Evolutionary conservation across 64 coral and sea anemone species (phyloP), one percentile per base, ranked within the genome.

Genomic region (Stichodactyla helianthus): DNA sequence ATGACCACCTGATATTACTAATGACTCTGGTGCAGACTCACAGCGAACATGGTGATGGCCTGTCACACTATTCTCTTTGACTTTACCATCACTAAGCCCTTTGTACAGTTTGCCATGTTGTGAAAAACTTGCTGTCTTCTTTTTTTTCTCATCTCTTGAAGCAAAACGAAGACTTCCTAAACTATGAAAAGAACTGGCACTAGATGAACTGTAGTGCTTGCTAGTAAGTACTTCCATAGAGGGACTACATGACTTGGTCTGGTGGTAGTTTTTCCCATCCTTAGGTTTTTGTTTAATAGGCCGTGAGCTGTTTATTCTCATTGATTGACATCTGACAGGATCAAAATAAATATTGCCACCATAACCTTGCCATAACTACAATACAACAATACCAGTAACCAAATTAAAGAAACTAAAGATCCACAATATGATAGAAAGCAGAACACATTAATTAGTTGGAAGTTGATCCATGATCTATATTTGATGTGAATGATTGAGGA

Each of bases 261-360:
- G 59, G 23, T 18, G 17, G 82, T 50, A 4, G 19, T 58, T 87
- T 27, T 25, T 77, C 55, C 26, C 10, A 15, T 18, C 51, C 71
- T 93, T 86, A 6, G 71, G 62, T n/a, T 28, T 59, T 8, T 78
- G 27, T 52, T 88, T 87, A 7, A 6, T 61, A 60, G 77, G 70
- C 59, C 88, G 93, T 7, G 84, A 53, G 17, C 83, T 85, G 56
- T 93, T 83, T 54, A 97, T 90, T 88, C 80, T 83, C 60, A 97
- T 82, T 59, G 88, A 60, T 55, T 93, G 79, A 61, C 94, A 97
- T 55, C 89, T 93, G 53, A 97, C 71, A 20, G 94, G 84, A 82
- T 96, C 88, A 76, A 96, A 96, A 82, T 96, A 96, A 51, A 96
- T 93, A 87, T 93, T 93, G 5, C 91, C 94, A 85, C 94, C 83